Evolutionary conservation across 2,113 vertebrate species (phyloP).

Genomic region (Mastomys natalensis): DNA sequence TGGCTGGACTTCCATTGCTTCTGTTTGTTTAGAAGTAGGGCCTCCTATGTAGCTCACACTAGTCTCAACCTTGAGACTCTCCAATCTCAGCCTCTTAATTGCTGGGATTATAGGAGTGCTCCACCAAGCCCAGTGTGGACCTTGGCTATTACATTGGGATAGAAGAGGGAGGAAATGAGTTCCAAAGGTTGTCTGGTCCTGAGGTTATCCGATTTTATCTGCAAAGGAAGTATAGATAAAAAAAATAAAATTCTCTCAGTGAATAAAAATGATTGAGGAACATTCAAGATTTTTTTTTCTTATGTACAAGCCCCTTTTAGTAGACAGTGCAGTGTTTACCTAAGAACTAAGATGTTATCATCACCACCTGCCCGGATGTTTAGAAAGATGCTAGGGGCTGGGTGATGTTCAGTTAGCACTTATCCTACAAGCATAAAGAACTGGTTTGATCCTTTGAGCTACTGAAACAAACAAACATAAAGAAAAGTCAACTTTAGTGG

Average conservation of each 20-base stretch:
- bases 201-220: not conserved
- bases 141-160: not conserved
- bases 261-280: not conserved
- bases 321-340: not conserved
- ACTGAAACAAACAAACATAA: not conserved
- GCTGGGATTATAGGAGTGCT: not conserved
- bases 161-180: not conserved
- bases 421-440: not conserved
- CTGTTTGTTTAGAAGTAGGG: not conserved
- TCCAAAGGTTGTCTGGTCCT: not conserved
- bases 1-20: not conserved
- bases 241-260: not conserved
- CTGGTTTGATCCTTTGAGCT: not conserved
- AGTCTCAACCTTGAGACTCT: not conserved
- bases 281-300: slow-evolving; percentile 36
- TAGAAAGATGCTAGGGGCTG: not conserved
- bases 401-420: not conserved
- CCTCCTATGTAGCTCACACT: not conserved
- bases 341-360: not conserved
- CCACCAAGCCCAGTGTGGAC: not conserved
- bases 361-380: not conserved
- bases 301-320: not conserved
- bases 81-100: not conserved
- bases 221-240: not conserved
- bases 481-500: not conserved